phyloP scores from a whole-genome alignment of 2,113 vertebrate species.

The Nibea coibor region DNA sequence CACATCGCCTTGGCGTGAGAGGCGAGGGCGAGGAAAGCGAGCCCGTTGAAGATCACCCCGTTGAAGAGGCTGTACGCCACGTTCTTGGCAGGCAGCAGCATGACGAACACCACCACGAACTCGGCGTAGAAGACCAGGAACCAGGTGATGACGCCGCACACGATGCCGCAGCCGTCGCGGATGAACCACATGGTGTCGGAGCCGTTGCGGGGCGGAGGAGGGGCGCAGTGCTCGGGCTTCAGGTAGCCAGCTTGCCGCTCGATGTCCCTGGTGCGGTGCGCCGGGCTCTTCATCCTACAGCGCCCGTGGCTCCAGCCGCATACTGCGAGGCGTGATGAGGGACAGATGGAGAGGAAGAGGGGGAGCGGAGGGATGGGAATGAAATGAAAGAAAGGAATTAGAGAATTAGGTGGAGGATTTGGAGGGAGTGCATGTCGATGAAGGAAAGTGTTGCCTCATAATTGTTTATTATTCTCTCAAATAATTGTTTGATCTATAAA shows the following conservation, averaged over 20 bases:
- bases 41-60: constrained; percentile 91
- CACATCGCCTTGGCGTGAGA: constrained; percentile 97
- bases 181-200: constrained; percentile 96
- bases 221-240: constrained; percentile 92
- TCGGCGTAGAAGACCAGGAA: constrained; percentile 96
- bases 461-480: not conserved
- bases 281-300: constrained; percentile 90
- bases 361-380: constrained; percentile 18
- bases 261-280: constrained; percentile 93
- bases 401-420: not conserved
- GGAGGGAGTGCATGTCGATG: no score
- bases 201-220: constrained; percentile 84
- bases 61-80: constrained; percentile 92
- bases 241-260: constrained; percentile 96
- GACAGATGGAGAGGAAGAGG: constrained; percentile 30
- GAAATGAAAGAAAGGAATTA: constrained; percentile 30
- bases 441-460: not conserved
- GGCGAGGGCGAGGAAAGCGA: constrained; percentile 94
- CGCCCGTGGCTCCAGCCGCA: constrained; percentile 85
- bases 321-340: constrained; percentile 73
- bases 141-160: constrained; percentile 96
- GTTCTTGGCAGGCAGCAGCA: constrained; percentile 93
- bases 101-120: constrained; percentile 97
- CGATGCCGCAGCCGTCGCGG: constrained; percentile 95
- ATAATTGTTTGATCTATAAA: not conserved